Conservation (phyloP, 2,113 vertebrate species). For the Gracilinanus agilis region DNA sequence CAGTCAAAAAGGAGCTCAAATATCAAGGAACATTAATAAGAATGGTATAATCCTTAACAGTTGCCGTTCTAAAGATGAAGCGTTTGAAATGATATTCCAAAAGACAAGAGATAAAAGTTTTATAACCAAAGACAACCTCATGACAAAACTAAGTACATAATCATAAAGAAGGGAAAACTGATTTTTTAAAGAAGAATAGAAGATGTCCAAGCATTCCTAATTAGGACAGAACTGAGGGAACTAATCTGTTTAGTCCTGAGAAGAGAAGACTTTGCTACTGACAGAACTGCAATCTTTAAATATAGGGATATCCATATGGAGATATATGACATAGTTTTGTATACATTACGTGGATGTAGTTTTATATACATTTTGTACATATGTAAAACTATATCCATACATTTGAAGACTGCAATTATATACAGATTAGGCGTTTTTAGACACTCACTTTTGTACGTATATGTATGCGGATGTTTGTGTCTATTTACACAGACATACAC, state of each 20-base stretch:
- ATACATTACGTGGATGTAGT: too few relatives aligned
- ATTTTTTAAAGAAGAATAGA: background rate
- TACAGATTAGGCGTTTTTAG: too few relatives aligned
- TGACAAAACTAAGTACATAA: background rate
- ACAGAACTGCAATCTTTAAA: background rate
- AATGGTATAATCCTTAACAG: background rate
- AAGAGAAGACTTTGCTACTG: background rate
- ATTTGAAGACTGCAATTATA: too few relatives aligned
- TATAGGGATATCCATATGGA: background rate
- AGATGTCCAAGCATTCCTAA: background rate
- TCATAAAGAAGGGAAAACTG: background rate
- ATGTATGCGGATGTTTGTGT: too few relatives aligned
- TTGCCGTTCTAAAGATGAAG: background rate
- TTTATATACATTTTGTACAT: too few relatives aligned
- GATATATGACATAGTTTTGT: too few relatives aligned
- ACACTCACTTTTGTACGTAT: too few relatives aligned
- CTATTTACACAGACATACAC: background rate
- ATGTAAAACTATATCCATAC: background rate
- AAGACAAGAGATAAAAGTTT: background rate
- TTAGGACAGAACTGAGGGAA: background rate
- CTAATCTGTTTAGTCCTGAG: background rate
- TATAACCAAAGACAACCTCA: background rate
- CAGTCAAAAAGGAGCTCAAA: background rate
- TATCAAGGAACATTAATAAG: background rate
- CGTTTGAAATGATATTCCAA: background rate